Percentiles rank a stretch among this genome's conserved stretches.
These are phyloP conservation scores for Glaucomys volans DNA, from an alignment of 2,113 vertebrate genomes.

Conservation along the genomic window DNA sequence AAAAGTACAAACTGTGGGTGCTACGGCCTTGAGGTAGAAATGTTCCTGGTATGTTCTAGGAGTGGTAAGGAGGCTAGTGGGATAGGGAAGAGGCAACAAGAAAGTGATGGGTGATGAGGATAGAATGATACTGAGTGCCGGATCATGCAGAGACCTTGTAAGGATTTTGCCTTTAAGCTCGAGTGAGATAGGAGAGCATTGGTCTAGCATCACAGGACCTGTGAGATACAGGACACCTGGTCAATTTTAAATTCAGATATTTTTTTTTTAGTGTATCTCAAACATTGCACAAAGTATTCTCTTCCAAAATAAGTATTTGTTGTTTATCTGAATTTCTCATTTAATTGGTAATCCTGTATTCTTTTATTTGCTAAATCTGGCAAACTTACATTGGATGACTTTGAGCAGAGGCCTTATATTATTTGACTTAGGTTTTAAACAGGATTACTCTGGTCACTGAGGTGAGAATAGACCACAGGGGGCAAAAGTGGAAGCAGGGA, in stretches of 20 bases:
- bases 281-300: not conserved
- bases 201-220: not conserved
- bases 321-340: conserved; percentile 24
- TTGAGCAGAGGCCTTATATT: not conserved
- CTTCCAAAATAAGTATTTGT: not conserved
- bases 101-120: not conserved
- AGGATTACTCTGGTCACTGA: not conserved
- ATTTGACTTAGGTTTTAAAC: not conserved
- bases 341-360: not conserved
- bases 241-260: not conserved
- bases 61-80: not conserved
- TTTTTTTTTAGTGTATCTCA: not conserved
- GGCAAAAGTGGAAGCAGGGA: not conserved
- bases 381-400: not conserved
- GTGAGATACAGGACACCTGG: not conserved
- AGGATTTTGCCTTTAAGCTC: not conserved
- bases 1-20: not conserved
- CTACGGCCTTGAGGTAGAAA: not conserved
- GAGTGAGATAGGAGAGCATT: not conserved
- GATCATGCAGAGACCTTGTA: no score
- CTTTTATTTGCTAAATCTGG: conserved; percentile 24
- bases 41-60: not conserved
- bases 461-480: not conserved
- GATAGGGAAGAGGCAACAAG: not conserved
- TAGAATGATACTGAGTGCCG: not conserved